These are phyloP conservation scores for Hyposoter dolosus DNA, from an alignment of 2,888 invertebrate genomes.

Conservation along the genomic window DNA sequence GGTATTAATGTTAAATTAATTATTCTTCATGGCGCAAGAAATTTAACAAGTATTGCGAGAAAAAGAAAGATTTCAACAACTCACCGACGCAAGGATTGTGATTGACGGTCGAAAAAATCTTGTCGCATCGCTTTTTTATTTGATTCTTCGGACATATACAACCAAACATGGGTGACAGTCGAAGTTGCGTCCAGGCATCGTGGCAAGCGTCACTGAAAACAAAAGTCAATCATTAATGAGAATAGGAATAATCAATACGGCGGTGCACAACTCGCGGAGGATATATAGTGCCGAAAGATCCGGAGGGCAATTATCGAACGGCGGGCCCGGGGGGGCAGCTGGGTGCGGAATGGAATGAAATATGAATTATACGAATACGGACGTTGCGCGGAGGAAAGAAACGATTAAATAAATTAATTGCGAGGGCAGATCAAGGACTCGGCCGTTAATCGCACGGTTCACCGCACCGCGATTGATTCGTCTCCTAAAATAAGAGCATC, in stretches of 20 bases:
- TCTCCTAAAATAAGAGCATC: background rate
- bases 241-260: background rate
- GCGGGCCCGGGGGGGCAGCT: no score
- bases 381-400: background rate
- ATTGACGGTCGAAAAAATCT: slow-evolving; percentile 95
- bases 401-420: background rate
- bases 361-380: background rate
- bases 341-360: background rate
- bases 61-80: slow-evolving; percentile 84
- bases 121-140: slow-evolving; percentile 94
- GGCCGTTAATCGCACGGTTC: slow-evolving; percentile 56
- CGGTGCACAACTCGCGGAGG: no score
- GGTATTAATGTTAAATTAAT: background rate
- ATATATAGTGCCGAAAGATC: background rate
- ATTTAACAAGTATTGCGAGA: background rate
- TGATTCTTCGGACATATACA: slow-evolving; percentile 97
- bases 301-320: slow-evolving; percentile 5
- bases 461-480: slow-evolving; percentile 54
- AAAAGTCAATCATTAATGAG: background rate
- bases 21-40: background rate
- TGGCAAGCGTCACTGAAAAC: slow-evolving; percentile 91
- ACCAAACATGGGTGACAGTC: slow-evolving; percentile 95
- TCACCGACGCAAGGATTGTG: slow-evolving; percentile 98
- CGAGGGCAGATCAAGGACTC: slow-evolving; percentile 37
- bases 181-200: slow-evolving; percentile 94